A percentile compares a stretch with the other conserved stretches of the same genome.
Evolutionary conservation across 2,888 invertebrate genomes (phyloP).

Genomic region (Lasius platythorax): DNA sequence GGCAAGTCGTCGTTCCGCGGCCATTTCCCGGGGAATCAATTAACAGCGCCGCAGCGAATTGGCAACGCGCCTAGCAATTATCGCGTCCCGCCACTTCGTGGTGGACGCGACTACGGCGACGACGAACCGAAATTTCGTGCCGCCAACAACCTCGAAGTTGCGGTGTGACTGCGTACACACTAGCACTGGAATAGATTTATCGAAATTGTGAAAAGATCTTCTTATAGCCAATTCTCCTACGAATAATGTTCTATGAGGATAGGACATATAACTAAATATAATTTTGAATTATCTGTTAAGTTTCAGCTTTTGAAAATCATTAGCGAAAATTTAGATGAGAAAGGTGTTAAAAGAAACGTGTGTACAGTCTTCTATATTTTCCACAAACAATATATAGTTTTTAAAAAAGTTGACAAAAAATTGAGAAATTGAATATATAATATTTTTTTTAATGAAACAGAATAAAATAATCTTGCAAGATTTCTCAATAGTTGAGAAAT

Average conservation of each 20-base stretch:
- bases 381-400: background rate
- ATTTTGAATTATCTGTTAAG: background rate
- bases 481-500: background rate
- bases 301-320: background rate
- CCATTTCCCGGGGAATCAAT: constrained; percentile 74
- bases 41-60: constrained; percentile 73
- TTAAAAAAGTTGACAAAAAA: background rate
- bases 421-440: background rate
- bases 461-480: background rate
- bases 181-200: constrained; percentile 56
- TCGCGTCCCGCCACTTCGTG: constrained; percentile 73
- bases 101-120: constrained; percentile 67
- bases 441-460: background rate
- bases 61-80: constrained; percentile 77
- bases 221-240: background rate
- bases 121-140: constrained; percentile 68
- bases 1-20: constrained; percentile 60
- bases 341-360: background rate
- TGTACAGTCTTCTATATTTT: background rate
- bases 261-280: background rate
- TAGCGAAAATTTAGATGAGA: background rate
- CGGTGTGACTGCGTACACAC: constrained; percentile 45
- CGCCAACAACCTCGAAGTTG: constrained; percentile 58
- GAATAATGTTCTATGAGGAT: background rate
- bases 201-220: constrained; percentile 10